phyloP scores from a whole-genome alignment of 2,888 invertebrate species.

The Hemistola chrysoprasaria region DNA sequence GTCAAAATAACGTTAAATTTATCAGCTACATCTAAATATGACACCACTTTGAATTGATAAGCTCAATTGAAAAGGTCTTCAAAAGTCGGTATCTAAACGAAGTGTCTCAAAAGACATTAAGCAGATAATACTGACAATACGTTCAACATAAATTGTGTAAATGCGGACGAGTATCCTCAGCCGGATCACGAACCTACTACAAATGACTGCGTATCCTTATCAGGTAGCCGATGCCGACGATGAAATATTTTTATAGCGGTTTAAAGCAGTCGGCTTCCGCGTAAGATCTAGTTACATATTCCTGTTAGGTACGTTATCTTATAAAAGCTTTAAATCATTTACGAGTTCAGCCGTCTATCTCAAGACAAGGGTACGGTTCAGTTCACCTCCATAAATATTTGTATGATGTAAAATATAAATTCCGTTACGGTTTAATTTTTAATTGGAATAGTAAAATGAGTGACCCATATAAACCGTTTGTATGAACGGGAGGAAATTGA shows the following conservation, averaged over 20 bases:
- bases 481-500: conserved; percentile 52
- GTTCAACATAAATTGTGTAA: conserved; percentile 63
- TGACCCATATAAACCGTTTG: conserved; percentile 45
- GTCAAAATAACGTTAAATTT: conserved; percentile 33
- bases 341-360: conserved; percentile 43
- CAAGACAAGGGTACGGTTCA: conserved; percentile 22
- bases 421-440: conserved; percentile 56
- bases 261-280: conserved; percentile 66
- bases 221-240: conserved; percentile 69
- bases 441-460: conserved; percentile 50
- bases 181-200: conserved; percentile 63
- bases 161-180: conserved; percentile 39
- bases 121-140: conserved; percentile 53
- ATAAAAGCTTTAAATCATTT: conserved; percentile 44
- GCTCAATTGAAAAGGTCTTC: conserved; percentile 12
- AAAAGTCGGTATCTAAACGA: conserved; percentile 47
- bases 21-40: conserved; percentile 38
- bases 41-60: conserved; percentile 10
- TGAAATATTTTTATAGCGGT: conserved; percentile 76
- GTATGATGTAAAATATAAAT: conserved; percentile 52
- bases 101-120: conserved; percentile 58
- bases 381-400: conserved; percentile 49
- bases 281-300: conserved; percentile 66
- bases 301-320: conserved; percentile 50
- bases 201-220: conserved; percentile 76